Evolutionary conservation across 2,113 vertebrate genomes (phyloP), one percentile per base, ranked within the genome.

Genomic region (Arvicanthis niloticus): DNA sequence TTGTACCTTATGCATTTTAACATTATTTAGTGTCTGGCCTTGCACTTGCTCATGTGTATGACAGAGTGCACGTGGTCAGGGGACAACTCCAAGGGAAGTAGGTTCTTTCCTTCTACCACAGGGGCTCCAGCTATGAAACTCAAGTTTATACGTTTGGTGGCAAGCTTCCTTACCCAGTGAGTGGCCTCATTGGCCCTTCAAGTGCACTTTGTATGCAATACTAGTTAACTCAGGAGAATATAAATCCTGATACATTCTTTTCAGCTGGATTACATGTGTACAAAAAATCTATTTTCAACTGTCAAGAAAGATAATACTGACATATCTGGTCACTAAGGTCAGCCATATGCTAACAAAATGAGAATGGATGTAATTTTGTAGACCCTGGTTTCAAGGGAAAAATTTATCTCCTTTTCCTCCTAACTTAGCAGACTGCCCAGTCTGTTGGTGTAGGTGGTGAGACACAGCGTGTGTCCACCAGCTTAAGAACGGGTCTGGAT

Each of bases 291-390:
- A 92, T 77, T 95, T 93, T 76, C 67, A 93, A 76, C 65, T 93
- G 51, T 96, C 94, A 92, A 94, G 93, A 95, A 88, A 94, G 91
- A 85, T 31, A 86, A 84, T 60, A 91, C 7, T 89, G 87, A 88
- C 34, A 42, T 45, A 68, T 51, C 81, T 85, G 67, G 76, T 85
- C 56, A 65, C 86, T 34, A 68, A 85, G 45, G 77, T 89, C 37
- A 89, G 85, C 19, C 84, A 21, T 51, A 82, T 17, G 53, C 67
- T 77, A 95, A 88, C 24, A 62, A 91, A 94, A 67, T 37, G 21
- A 92, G 76, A 91, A 89, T 17, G 65, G 94, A 73, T 67, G 40
- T 92, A 91, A 91, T 91, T 70, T 68, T 26, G 29, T 22, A 92
- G 78, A 68, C 19, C 58, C 16, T 87, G 42, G 77, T 22, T 96